phyloP scores from a whole-genome alignment of 2,797 vertebrate species.

The Phrynocephalus guinanensis region DNA sequence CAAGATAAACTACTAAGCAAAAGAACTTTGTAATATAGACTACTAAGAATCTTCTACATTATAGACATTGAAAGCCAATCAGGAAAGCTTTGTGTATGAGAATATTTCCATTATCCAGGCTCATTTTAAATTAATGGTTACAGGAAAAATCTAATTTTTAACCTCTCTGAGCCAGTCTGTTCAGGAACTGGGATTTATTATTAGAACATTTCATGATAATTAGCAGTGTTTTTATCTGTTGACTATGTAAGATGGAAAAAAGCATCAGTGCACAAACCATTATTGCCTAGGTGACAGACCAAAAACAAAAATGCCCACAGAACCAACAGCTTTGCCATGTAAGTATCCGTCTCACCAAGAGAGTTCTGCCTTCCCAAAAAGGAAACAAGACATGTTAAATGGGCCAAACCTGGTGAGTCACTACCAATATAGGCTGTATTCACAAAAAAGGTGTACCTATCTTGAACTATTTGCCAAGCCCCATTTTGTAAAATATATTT shows the following conservation, averaged over 20 bases:
- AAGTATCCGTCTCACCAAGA: not conserved
- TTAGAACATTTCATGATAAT: not conserved
- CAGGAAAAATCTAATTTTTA: conserved; percentile 4
- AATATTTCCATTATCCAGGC: not conserved
- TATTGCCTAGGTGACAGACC: conserved; percentile 15
- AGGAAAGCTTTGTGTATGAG: not conserved
- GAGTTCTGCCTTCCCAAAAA: not conserved
- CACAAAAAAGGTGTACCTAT: not conserved
- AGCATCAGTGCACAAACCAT: not conserved
- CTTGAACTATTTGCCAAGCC: not conserved
- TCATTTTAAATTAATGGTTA: not conserved
- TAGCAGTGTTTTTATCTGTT: not conserved
- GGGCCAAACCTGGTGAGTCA: not conserved
- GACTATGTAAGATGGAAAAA: not conserved
- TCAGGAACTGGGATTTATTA: not conserved
- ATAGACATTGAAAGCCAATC: not conserved
- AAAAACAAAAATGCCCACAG: not conserved
- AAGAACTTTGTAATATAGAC: not conserved
- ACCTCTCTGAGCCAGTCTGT: not conserved
- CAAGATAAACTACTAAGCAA: too few species aligned
- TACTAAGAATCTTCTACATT: not conserved
- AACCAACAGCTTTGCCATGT: not conserved
- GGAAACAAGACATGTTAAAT: not conserved
- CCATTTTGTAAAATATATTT: not conserved
- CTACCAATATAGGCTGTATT: not conserved